These are phyloP conservation scores for Thalassaphorura encarpata DNA, from an alignment of 1,140 invertebrate species.

Conservation along the genomic window DNA sequence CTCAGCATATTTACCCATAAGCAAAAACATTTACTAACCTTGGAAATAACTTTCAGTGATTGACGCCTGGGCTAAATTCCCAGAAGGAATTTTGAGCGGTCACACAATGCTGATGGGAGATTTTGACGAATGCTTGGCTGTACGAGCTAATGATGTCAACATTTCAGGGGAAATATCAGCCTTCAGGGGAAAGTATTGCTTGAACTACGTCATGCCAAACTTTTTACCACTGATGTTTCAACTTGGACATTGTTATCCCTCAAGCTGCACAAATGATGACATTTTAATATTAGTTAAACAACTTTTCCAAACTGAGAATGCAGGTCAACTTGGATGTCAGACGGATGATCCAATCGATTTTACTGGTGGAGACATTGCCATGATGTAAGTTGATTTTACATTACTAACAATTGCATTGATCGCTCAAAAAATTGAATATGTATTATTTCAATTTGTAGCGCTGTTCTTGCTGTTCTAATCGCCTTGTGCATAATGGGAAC, in stretches of 20 bases:
- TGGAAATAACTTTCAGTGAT: conserved; percentile 24
- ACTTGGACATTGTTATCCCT: conserved; percentile 4
- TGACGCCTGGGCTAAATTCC: conserved; percentile 20
- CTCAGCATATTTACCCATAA: too few relatives aligned
- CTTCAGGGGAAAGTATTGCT: conserved; percentile 1
- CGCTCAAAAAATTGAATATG: background rate
- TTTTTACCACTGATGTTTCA: background rate
- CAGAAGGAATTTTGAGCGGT: conserved; percentile 23
- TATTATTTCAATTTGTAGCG: conserved; percentile 1
- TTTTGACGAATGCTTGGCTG: conserved; percentile 19
- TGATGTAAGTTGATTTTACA: conserved; percentile 16
- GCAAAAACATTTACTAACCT: too few relatives aligned
- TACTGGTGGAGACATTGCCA: conserved; percentile 11
- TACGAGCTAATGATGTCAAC: background rate
- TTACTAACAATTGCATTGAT: too few relatives aligned
- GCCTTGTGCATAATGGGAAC: background rate
- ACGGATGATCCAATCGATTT: conserved; percentile 3
- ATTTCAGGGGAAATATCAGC: background rate
- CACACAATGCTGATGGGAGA: conserved; percentile 19
- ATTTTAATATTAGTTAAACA: background rate
- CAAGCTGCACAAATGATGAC: background rate
- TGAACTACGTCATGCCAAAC: background rate
- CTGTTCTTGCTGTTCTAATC: background rate
- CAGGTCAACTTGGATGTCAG: background rate
- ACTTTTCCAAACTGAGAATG: background rate